A percentile compares a stretch with the other conserved stretches of the same genome.
phyloP scores from a whole-genome alignment of 2,797 vertebrate genomes.

The Salmo trutta region DNA sequence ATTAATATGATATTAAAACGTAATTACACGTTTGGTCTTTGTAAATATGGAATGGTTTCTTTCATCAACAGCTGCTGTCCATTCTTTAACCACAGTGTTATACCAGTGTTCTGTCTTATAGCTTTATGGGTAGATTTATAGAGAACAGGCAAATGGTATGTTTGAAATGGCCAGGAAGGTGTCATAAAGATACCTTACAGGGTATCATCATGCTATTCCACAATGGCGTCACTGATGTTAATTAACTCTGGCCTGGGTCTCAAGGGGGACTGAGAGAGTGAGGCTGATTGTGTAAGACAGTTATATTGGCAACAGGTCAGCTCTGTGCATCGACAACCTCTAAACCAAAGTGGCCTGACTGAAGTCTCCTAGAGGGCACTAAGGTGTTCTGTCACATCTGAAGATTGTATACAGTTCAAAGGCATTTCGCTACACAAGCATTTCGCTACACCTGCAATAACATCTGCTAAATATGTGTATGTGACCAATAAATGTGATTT shows the following conservation, averaged over 20 bases:
- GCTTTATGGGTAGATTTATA: background rate
- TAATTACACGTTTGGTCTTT: slow-evolving; percentile 12
- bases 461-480: no score
- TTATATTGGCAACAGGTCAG: background rate
- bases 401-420: slow-evolving; percentile 11
- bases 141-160: background rate
- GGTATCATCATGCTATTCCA: background rate
- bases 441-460: no score
- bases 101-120: background rate
- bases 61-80: background rate
- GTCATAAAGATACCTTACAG: background rate
- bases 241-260: background rate
- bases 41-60: background rate
- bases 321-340: background rate
- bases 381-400: slow-evolving; percentile 18
- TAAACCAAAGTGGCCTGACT: background rate
- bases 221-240: background rate
- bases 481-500: no score
- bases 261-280: background rate
- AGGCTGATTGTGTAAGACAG: background rate
- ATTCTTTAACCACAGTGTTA: background rate
- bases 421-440: no score
- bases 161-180: no score
- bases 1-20: slow-evolving; percentile 15
- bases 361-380: background rate